Percentiles rank a stretch among this genome's conserved stretches.
Evolutionary conservation across 2,797 vertebrate genomes (phyloP).

Genomic region (Chrosomus eos): DNA sequence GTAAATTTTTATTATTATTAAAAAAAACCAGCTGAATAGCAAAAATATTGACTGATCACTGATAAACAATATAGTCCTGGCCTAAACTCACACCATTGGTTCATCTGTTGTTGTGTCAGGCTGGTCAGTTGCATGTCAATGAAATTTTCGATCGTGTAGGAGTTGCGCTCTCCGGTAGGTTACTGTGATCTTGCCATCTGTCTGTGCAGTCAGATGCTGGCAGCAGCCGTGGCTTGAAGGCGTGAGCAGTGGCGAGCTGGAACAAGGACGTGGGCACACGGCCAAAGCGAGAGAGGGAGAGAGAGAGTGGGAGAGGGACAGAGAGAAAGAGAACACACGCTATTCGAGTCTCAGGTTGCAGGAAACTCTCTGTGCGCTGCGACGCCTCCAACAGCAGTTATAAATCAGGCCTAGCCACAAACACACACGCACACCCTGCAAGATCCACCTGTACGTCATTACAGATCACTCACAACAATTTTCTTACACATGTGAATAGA

Average conservation of each 20-base stretch:
- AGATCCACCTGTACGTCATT: slow-evolving; percentile 84
- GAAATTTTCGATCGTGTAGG: slow-evolving; percentile 44
- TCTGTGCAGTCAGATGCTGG: slow-evolving; percentile 78
- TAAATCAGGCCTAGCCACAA: slow-evolving; percentile 72
- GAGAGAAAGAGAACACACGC: slow-evolving; percentile 35
- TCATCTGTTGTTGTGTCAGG: neutral
- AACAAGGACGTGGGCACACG: slow-evolving; percentile 59
- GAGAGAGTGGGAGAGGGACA: neutral
- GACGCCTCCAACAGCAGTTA: slow-evolving; percentile 82
- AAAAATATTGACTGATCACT: neutral
- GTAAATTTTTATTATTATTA: neutral
- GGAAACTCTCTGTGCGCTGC: slow-evolving; percentile 83
- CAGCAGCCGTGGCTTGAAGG: slow-evolving; percentile 59
- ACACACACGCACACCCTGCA: slow-evolving; percentile 50
- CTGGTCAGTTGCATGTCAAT: neutral
- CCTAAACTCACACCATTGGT: neutral
- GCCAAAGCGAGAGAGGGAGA: slow-evolving; percentile 38
- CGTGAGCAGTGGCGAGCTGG: slow-evolving; percentile 60
- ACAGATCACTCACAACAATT: slow-evolving; percentile 78
- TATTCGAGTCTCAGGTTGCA: slow-evolving; percentile 77
- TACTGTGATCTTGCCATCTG: slow-evolving; percentile 79
- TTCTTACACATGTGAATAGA: slow-evolving; percentile 34
- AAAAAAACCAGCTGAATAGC: no score
- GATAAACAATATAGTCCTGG: neutral
- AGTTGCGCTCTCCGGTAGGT: slow-evolving; percentile 60